phyloP scores from a whole-genome alignment of 2,888 invertebrate genomes.

The Lymantria dispar region DNA sequence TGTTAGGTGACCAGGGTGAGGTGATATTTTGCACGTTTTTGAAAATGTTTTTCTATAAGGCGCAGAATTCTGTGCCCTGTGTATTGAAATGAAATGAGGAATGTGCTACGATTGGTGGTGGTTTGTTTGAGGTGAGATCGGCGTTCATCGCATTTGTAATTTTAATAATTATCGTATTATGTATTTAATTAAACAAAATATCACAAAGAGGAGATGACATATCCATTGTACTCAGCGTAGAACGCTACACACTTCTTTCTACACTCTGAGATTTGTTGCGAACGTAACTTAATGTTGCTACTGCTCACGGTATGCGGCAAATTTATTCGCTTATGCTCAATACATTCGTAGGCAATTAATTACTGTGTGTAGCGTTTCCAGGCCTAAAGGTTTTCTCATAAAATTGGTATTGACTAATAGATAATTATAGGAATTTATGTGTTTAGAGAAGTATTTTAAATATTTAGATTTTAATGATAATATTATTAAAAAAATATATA shows the following conservation, averaged over 20 bases:
- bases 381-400: conserved; percentile 76
- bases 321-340: conserved; percentile 52
- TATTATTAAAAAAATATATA: conserved; percentile 67
- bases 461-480: conserved; percentile 77
- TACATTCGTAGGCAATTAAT: conserved; percentile 36
- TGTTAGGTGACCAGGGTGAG: conserved; percentile 82
- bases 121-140: conserved; percentile 57
- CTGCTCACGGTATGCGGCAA: conserved; percentile 1
- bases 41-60: conserved; percentile 79
- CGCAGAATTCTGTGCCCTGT: conserved; percentile 66
- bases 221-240: conserved; percentile 68
- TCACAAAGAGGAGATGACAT: conserved; percentile 74
- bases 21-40: conserved; percentile 83
- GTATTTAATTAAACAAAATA: conserved; percentile 52
- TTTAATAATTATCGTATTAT: conserved; percentile 49
- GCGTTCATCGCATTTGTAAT: conserved; percentile 67
- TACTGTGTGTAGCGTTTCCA: conserved; percentile 67
- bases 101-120: conserved; percentile 57
- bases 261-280: conserved; percentile 6
- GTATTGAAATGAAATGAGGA: conserved; percentile 62
- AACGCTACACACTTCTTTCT: conserved; percentile 64
- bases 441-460: conserved; percentile 83
- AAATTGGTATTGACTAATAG: conserved; percentile 79
- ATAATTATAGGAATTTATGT: conserved; percentile 80
- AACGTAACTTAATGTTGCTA: background rate